Evolutionary conservation across 2,797 vertebrate species (phyloP).

Genomic region (Rhinogobio ventralis): DNA sequence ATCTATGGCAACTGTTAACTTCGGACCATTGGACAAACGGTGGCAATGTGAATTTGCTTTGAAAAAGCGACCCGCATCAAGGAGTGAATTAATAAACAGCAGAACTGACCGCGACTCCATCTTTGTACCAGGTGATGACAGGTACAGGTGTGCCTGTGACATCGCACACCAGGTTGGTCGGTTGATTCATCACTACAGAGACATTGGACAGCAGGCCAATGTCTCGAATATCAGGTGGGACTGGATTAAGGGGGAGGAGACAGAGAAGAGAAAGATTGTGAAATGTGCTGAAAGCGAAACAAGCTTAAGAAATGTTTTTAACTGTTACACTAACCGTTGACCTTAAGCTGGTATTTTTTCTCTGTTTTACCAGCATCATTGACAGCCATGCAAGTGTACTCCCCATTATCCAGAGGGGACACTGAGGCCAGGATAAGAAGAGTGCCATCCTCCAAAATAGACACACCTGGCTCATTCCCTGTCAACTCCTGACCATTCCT

Average conservation of each 20-base stretch:
- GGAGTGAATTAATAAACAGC: background rate
- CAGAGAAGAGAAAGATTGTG: constrained; percentile 2
- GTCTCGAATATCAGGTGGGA: constrained; percentile 89
- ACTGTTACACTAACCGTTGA: constrained; percentile 83
- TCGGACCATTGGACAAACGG: background rate
- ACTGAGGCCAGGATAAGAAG: constrained; percentile 88
- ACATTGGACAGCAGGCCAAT: constrained; percentile 79
- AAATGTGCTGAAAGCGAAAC: background rate
- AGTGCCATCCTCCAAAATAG: constrained; percentile 85
- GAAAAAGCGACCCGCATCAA: background rate
- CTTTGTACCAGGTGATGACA: constrained; percentile 90
- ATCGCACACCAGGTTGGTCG: constrained; percentile 87
- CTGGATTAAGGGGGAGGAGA: constrained; percentile 69
- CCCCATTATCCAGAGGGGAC: constrained; percentile 86
- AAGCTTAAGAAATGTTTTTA: background rate
- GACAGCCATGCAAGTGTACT: constrained; percentile 89
- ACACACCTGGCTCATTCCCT: constrained; percentile 87
- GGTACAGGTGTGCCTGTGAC: constrained; percentile 89
- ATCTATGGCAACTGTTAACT: background rate
- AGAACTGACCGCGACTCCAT: constrained; percentile 82
- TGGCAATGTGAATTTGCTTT: background rate
- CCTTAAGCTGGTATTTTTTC: constrained; percentile 93
- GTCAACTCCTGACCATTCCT: constrained; percentile 87
- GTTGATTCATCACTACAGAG: constrained; percentile 86
- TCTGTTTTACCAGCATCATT: constrained; percentile 94